Percentiles rank a stretch among this genome's conserved stretches.
phyloP scores from a whole-genome alignment of 1,140 invertebrate genomes.

The Caenorhabditis latens region DNA sequence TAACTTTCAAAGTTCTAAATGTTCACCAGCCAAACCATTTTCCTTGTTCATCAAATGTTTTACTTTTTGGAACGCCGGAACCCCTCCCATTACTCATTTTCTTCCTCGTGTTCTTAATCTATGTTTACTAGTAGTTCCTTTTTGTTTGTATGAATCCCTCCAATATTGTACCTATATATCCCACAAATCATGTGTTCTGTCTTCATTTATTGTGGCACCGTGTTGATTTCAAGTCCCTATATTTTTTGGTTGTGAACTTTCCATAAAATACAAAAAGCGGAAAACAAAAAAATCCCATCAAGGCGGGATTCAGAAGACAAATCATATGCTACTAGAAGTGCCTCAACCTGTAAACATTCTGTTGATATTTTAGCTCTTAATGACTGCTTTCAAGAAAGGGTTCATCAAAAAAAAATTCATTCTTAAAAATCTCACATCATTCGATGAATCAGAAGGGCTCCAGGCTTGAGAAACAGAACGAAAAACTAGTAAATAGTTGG shows the following conservation, averaged over 20 bases:
- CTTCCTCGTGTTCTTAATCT: no score
- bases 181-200: not conserved
- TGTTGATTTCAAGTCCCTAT: not conserved
- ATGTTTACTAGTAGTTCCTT: not conserved
- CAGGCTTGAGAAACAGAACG: not conserved
- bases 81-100: no score
- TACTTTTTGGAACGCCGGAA: no score
- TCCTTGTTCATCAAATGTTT: no score
- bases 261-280: no score
- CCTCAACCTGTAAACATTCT: not conserved
- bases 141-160: not conserved
- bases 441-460: not conserved
- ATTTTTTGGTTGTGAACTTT: not conserved
- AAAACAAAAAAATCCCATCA: no score
- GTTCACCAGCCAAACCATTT: no score
- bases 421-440: conserved; percentile 17
- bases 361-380: not conserved
- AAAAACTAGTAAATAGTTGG: not conserved
- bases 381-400: not conserved
- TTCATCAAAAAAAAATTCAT: not conserved
- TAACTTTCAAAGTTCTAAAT: no score
- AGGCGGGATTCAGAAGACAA: not conserved
- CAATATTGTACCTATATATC: not conserved
- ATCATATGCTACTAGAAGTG: not conserved
- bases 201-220: not conserved